A percentile compares a stretch with the other conserved stretches of the same genome.
phyloP scores from a whole-genome alignment of 2,888 invertebrate species.

The Steromphala cineraria region DNA sequence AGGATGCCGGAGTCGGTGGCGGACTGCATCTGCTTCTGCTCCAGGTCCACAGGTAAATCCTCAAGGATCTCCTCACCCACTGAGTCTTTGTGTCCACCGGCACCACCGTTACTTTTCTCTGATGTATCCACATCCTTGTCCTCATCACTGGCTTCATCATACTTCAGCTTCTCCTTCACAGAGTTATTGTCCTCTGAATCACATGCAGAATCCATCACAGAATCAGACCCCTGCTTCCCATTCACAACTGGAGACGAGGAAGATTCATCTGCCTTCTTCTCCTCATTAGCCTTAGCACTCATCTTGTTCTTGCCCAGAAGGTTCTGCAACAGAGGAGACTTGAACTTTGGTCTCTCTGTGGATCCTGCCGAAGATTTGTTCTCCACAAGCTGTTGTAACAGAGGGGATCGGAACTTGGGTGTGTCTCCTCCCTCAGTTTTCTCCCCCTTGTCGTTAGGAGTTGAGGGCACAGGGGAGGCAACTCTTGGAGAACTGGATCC shows the following conservation, averaged over 20 bases:
- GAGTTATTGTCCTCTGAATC: background rate
- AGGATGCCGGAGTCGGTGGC: conserved; percentile 24
- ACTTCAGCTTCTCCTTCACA: conserved; percentile 27
- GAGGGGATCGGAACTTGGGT: conserved; percentile 68
- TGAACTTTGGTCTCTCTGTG: conserved; percentile 64
- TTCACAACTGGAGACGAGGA: background rate
- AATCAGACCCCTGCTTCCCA: conserved; percentile 20
- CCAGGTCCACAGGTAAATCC: background rate
- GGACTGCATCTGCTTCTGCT: background rate
- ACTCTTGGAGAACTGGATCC: background rate
- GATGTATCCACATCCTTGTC: conserved; percentile 42
- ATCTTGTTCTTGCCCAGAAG: conserved; percentile 66
- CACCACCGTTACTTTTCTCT: background rate
- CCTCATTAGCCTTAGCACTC: conserved; percentile 45
- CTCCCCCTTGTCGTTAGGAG: conserved; percentile 35
- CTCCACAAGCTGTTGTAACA: conserved; percentile 67
- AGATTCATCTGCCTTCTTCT: conserved; percentile 33
- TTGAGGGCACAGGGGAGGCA: background rate
- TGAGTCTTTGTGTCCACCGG: conserved; percentile 12
- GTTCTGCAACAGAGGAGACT: conserved; percentile 68
- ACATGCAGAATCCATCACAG: conserved; percentile 12
- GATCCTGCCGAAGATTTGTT: conserved; percentile 47
- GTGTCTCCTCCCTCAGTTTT: conserved; percentile 24
- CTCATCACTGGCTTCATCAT: conserved; percentile 28
- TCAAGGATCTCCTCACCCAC: background rate